Evolutionary conservation across 2,797 vertebrate genomes (phyloP).

Genomic region (Sebastes nivosus): DNA sequence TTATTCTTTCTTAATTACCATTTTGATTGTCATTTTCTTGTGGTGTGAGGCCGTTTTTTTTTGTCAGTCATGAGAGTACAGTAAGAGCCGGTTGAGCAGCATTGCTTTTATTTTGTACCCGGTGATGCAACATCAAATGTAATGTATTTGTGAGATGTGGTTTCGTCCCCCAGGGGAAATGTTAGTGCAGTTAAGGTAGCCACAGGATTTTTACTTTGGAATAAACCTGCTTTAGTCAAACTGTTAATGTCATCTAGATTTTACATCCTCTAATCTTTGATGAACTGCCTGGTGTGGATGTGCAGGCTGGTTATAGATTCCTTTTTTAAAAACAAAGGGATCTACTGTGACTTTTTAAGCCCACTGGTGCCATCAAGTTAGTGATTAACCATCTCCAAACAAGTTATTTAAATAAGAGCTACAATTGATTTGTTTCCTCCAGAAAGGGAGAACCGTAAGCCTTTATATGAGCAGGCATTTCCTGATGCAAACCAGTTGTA

Average conservation of each 20-base stretch:
- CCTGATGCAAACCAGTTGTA: conserved; percentile 10
- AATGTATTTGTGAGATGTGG: not conserved
- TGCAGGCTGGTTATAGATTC: conserved; percentile 24
- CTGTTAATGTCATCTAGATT: not conserved
- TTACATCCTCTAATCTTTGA: not conserved
- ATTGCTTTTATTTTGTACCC: conserved; percentile 51
- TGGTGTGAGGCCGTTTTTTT: not conserved
- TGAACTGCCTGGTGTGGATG: not conserved
- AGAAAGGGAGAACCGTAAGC: conserved; percentile 4
- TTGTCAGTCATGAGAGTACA: conserved; percentile 20
- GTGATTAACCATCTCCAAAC: conserved; percentile 46
- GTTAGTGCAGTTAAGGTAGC: not conserved
- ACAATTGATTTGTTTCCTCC: conserved; percentile 31
- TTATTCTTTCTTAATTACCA: not conserved
- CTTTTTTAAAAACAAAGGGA: conserved; percentile 24
- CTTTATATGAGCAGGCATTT: conserved; percentile 3
- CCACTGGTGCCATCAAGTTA: conserved; percentile 24
- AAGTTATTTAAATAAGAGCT: conserved; percentile 16
- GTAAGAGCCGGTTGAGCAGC: conserved; percentile 60
- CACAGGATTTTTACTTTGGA: not conserved
- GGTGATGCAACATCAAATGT: conserved; percentile 19
- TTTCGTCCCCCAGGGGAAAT: not conserved
- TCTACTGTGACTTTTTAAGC: conserved; percentile 12
- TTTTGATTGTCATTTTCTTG: not conserved
- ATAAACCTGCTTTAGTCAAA: not conserved